A percentile compares a stretch with the other conserved stretches of the same genome.
phyloP scores from a whole-genome alignment of 2,113 vertebrate species.

The Globicephala melas region DNA sequence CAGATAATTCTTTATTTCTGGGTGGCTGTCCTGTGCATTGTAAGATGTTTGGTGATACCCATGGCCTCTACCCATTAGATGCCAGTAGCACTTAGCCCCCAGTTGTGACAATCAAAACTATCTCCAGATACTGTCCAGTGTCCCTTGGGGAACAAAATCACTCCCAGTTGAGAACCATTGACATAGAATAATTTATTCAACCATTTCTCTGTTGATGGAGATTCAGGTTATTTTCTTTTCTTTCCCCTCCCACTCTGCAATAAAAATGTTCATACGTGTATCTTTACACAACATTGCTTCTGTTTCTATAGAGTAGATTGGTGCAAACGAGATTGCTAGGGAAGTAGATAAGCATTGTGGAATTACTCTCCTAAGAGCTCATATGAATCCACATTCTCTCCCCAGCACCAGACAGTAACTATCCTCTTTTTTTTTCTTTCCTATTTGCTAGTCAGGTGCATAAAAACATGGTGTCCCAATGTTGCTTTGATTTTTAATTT shows the following conservation, averaged over 20 bases:
- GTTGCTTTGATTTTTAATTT: not conserved
- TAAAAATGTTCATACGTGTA: not conserved
- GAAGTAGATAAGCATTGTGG: not conserved
- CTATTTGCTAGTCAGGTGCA: not conserved
- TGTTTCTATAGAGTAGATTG: not conserved
- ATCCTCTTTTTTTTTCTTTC: not conserved
- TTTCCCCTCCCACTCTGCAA: not conserved
- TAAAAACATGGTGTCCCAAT: not conserved
- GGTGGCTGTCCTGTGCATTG: not conserved
- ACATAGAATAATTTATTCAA: not conserved
- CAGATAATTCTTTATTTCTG: not conserved
- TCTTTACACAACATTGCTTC: not conserved
- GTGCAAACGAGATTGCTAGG: accelerated
- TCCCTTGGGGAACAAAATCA: not conserved
- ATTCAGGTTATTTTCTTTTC: not conserved
- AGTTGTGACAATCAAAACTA: not conserved
- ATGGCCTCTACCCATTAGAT: not conserved
- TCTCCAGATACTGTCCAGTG: not conserved
- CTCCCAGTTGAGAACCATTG: not conserved
- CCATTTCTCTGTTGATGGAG: not conserved
- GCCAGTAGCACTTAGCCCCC: not conserved
- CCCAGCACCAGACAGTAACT: not conserved
- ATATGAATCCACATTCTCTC: not conserved
- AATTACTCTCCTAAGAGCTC: not conserved
- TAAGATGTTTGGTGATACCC: not conserved